phyloP scores from a whole-genome alignment of 2,797 vertebrate genomes.

The Eleutherodactylus coqui region DNA sequence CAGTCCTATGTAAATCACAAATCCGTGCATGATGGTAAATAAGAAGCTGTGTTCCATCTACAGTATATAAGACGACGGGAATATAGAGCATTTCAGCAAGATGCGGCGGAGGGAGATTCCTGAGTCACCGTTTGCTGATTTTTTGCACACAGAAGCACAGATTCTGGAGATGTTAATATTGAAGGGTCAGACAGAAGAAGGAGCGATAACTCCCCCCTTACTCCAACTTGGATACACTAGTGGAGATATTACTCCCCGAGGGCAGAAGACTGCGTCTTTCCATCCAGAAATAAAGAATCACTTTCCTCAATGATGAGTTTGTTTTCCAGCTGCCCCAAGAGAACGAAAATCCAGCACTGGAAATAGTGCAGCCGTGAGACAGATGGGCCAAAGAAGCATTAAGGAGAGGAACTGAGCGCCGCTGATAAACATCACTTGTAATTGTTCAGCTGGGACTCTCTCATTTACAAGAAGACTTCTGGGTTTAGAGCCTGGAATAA shows the following conservation, averaged over 20 bases:
- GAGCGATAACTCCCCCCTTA: not conserved
- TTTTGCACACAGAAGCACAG: not conserved
- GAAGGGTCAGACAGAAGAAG: constrained; percentile 33
- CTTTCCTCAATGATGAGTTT: constrained; percentile 60
- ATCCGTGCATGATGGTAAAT: not conserved
- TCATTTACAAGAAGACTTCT: constrained; percentile 49
- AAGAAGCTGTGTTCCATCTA: not conserved
- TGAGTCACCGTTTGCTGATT: constrained; percentile 4
- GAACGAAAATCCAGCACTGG: constrained; percentile 43
- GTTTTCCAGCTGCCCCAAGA: constrained; percentile 54
- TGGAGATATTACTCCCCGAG: constrained; percentile 41
- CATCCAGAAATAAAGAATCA: constrained; percentile 62
- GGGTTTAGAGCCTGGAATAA: constrained; percentile 32
- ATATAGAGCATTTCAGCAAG: not conserved
- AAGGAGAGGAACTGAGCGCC: constrained; percentile 35
- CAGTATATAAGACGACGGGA: not conserved
- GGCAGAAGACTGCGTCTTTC: constrained; percentile 27
- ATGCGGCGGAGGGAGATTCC: not conserved
- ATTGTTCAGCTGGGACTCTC: constrained; percentile 59
- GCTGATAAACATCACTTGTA: constrained; percentile 60
- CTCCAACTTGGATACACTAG: constrained; percentile 20
- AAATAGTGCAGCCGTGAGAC: constrained; percentile 55
- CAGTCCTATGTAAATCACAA: not conserved
- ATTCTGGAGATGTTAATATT: constrained; percentile 10
- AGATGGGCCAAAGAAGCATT: constrained; percentile 55